A percentile compares a stretch with the other conserved stretches of the same genome.
phyloP scores from a whole-genome alignment of 2,888 invertebrate genomes.

The Liposcelis brunnea region DNA sequence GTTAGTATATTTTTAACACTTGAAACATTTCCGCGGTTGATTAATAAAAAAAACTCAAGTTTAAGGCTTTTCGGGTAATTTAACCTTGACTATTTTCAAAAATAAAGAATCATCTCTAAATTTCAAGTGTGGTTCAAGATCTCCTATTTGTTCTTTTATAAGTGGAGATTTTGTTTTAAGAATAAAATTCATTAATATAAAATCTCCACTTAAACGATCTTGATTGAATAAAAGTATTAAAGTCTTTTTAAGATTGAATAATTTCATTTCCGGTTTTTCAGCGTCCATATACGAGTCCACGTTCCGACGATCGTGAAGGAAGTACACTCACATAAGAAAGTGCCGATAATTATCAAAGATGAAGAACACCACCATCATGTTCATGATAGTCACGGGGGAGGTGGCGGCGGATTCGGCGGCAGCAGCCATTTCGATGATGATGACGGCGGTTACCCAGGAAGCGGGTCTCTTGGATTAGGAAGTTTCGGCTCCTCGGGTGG shows the following conservation, averaged over 20 bases:
- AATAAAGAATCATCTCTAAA: too few species aligned
- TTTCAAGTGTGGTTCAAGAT: too few species aligned
- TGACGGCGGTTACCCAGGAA: conserved; percentile 8
- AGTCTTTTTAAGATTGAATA: neutral
- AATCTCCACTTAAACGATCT: too few species aligned
- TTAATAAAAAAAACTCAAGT: too few species aligned
- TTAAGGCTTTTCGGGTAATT: too few species aligned
- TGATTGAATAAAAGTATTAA: too few species aligned
- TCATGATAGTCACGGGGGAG: conserved; percentile 12
- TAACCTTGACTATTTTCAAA: too few species aligned
- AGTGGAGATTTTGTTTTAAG: too few species aligned
- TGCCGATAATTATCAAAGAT: conserved; percentile 18
- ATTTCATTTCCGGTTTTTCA: too few species aligned
- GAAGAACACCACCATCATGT: conserved; percentile 17
- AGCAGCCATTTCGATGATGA: conserved; percentile 10
- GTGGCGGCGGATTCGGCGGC: neutral
- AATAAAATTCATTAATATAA: too few species aligned
- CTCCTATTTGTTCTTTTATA: too few species aligned
- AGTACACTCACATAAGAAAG: conserved; percentile 20
- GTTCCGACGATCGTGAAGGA: conserved; percentile 19
- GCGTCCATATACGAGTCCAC: conserved; percentile 21
- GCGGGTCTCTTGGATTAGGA: conserved; percentile 3
- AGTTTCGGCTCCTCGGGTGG: conserved; percentile 10
- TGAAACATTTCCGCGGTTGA: too few species aligned
- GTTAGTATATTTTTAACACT: neutral